Evolutionary conservation across 1,140 invertebrate species (phyloP), one percentile per base, ranked within the genome.

Genomic region (Saccostrea cuccullata): DNA sequence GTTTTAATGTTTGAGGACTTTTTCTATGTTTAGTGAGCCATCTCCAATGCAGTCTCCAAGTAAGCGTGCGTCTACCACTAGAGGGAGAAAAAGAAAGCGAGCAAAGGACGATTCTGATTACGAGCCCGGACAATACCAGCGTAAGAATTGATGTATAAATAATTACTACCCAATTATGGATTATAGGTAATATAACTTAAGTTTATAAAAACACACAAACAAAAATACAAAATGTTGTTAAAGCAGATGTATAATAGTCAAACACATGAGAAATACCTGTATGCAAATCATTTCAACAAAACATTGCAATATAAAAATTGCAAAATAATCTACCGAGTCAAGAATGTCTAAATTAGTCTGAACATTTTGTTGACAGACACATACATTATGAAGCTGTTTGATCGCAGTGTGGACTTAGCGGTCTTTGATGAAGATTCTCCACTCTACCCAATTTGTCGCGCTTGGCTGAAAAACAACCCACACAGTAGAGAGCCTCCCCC

Each of bases 351-450:
- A 6, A 1, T 9, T 47, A 47, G 9, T 47, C 47, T 47, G 47
- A 47, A 47, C 5, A 47, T 17, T n/a, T 55, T 55, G 0, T 84
- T 92, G 87, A 23, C 90, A 94, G 94, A 95, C 89, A 93, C 97
- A 0, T 99, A 98, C 95, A 97, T 99, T 0, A 97, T 99, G 97
- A 98, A 99, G 94, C 93, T 99, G 82, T 99, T 98, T 95, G 98
- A 99, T 93, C 96, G 98, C 55, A 98, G 98, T 95, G 97, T 99
- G 1, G 98, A 99, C 95, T 95, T 99, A 73, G 98, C 98, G 4
- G 97, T 98, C 93, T 99, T 99, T 95, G 96, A 96, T 92, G 98
- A 98, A 92, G 96, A 97, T 82, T 97, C 98, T 0, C 97, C 98
- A 0, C 95, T 99, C 0, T 99, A 99, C 95, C 98, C 98, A 0